These are phyloP conservation scores for Malurus melanocephalus DNA, from an alignment of 2,113 vertebrate species.

Conservation along the genomic window DNA sequence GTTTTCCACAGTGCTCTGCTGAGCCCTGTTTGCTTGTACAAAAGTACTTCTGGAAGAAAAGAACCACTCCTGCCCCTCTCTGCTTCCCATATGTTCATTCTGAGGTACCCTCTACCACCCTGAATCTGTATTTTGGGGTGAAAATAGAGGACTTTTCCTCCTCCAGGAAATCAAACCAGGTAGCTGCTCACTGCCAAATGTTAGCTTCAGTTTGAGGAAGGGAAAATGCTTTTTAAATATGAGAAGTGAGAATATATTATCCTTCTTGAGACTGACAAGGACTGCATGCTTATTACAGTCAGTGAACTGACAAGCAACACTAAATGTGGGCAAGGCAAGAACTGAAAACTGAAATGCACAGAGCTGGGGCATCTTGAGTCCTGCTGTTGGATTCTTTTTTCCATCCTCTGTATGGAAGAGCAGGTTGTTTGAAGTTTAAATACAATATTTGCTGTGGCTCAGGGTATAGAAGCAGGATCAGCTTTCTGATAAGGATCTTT, in stretches of 20 bases:
- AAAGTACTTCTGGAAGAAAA: accelerated
- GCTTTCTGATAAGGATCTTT: not conserved
- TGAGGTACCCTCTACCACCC: not conserved
- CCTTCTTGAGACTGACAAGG: not conserved
- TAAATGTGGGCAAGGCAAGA: not conserved
- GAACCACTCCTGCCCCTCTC: not conserved
- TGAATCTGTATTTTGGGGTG: not conserved
- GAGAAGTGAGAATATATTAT: not conserved
- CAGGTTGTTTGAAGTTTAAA: not conserved
- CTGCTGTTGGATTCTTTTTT: not conserved
- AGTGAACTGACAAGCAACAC: not conserved
- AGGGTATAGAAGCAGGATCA: not conserved
- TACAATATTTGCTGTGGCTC: not conserved
- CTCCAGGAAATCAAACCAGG: not conserved
- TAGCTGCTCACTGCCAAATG: not conserved
- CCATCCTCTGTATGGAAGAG: not conserved
- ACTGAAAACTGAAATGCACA: not conserved
- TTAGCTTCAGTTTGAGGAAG: not conserved
- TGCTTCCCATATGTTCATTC: not conserved
- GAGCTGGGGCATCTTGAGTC: not conserved
- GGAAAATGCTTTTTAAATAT: not conserved
- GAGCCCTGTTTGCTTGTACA: not conserved
- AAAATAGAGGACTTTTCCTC: not conserved
- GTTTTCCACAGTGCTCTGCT: not conserved
- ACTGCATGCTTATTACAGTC: too few relatives aligned